Base-by-base conservation (phyloP, 92 coral and sea anemone species). In the Palythoa caribaeorum region DNA sequence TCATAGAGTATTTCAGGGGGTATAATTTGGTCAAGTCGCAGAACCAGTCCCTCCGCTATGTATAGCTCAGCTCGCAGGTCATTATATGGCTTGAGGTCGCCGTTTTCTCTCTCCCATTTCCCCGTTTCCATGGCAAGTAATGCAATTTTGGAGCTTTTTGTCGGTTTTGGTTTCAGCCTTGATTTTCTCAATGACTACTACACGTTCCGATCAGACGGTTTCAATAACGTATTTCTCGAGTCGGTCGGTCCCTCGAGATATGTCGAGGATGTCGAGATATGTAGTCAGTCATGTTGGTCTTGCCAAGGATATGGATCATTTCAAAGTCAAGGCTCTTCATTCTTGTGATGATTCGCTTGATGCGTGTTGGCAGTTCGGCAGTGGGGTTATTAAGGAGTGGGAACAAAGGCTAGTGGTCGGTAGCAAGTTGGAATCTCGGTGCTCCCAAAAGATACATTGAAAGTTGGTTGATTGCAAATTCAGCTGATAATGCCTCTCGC, bases 261-360 rank as follows among this genome's bases (percentile, higher is more conserved):
- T n/a, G 95, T 54, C 90, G 71, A 7, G 90, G 79, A 17, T 77
- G 90, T 55, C 77, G 76, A 57, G 90, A 87, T 52, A 76, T 6
- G 73, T 92, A 92, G 88, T 89, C 92, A 5, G 92, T 89, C 69
- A 76, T 77, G 77, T 85, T 92, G 47, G 89, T 39, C 51, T 89
- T 92, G 14, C 92, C 92, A 36, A 87, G 91, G 19, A 87, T 87
- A 90, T 90, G 91, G 35, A 92, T 65, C 39, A 73, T 74, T 2
- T 87, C 78, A 78, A 89, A 90, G 73, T 93, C 93, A 15, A 93
- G 89, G 78, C 90, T 84, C 90, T 90, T 90, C 84, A 88, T 28
- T 28, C 0, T 28, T 28, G 28, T 28, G 28, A 28, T 28, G 28
- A 28, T 28, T 28, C 77, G 73, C 85, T 63, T 20, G 20, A 63